Conservation (phyloP, 2,113 vertebrate genomes). For the Neolamprologus sp. region DNA sequence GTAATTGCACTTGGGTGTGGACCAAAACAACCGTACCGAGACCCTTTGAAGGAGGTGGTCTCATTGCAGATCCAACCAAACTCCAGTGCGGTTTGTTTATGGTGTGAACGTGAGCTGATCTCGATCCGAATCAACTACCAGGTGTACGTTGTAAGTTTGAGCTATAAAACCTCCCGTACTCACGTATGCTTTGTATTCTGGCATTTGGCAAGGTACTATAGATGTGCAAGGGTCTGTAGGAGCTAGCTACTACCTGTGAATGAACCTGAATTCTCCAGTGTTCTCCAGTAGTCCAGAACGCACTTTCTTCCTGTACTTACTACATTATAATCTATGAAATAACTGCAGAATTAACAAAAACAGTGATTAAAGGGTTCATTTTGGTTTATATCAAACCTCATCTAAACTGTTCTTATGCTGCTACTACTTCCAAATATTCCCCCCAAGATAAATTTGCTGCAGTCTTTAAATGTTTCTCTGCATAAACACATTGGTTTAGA, state of each 20-base stretch:
- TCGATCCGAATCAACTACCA: not conserved
- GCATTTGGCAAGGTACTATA: not conserved
- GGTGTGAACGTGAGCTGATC: not conserved
- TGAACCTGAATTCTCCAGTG: not conserved
- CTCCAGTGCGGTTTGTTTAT: not conserved
- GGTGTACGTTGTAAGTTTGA: not conserved
- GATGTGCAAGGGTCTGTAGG: not conserved
- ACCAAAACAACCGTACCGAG: not conserved
- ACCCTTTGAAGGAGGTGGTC: not conserved
- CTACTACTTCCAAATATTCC: not conserved
- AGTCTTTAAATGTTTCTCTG: not conserved
- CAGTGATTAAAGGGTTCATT: not conserved
- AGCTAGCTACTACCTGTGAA: not conserved
- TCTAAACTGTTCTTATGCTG: not conserved
- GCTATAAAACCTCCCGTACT: not conserved
- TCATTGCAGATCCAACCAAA: not conserved
- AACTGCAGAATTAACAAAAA: not conserved
- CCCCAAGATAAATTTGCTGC: not conserved
- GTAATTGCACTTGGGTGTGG: not conserved
- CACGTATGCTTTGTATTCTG: not conserved
- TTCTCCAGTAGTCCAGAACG: not conserved
- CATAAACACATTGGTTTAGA: not conserved
- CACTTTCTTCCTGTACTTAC: not conserved
- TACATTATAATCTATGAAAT: not conserved
- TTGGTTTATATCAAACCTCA: not conserved